phyloP scores from a whole-genome alignment of 2,888 invertebrate genomes.

The Eupithecia exiguata region DNA sequence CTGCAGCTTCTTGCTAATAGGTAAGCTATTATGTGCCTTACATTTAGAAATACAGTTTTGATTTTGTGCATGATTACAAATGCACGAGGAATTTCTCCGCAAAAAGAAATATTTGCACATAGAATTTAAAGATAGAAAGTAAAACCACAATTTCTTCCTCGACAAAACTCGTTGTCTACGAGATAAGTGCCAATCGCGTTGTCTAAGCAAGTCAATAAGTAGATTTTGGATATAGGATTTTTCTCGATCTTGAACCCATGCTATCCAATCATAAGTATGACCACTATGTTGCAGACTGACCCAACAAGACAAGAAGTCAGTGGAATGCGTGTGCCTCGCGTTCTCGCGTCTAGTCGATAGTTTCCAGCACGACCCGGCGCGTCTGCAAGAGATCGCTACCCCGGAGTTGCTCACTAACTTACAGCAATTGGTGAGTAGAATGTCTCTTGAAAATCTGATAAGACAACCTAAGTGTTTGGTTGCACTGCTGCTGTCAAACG shows the following conservation, averaged over 20 bases:
- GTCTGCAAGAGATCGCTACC: conserved; percentile 96
- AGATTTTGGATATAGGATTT: neutral
- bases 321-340: conserved; percentile 98
- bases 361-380: conserved; percentile 95
- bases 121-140: neutral
- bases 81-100: neutral
- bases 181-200: neutral
- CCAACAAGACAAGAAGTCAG: conserved; percentile 98
- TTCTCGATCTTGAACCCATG: neutral
- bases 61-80: neutral
- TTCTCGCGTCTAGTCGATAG: conserved; percentile 98
- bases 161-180: neutral
- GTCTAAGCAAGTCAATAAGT: neutral
- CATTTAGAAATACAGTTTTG: no score
- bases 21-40: conserved; percentile 48
- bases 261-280: neutral
- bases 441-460: neutral
- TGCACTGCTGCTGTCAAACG: neutral
- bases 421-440: conserved; percentile 89
- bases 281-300: conserved; percentile 82
- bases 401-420: conserved; percentile 95
- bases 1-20: conserved; percentile 91
- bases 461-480: neutral
- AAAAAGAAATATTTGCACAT: neutral
- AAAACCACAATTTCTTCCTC: neutral